Evolutionary conservation across 2,888 invertebrate genomes (phyloP), one percentile per base, ranked within the genome.

Genomic region (Hirudinaria manillensis): DNA sequence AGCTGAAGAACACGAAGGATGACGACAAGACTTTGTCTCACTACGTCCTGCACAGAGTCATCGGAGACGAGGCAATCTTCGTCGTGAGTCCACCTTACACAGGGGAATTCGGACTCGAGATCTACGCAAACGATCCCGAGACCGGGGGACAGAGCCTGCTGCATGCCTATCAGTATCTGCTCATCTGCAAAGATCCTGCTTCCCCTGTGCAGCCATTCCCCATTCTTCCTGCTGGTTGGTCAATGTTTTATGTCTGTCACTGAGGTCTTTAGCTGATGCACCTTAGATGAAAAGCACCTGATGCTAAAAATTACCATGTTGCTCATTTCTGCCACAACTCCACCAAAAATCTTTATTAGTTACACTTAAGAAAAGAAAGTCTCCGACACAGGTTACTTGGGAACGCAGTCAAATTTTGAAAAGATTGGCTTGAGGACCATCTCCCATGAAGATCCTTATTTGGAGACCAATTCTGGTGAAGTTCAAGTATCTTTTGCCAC

Each of bases 31-130:
- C 82, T 51, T 80, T 85, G 6, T 82, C 82, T 72, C 82, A 83
- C 53, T 84, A 82, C 79, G 81, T 83, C 51, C 81, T 84, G 79
- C 81, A 84, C 78, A 80, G 85, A 66, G 81, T 81, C 51, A 84
- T 85, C 21, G 82, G 82, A 34, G 83, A 84, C 75, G 82, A 83
- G 16, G 84, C 83, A 19, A 82, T 84, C 76, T 84, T 85, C 80
- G 83, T 82, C 68, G 80, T 84, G 72, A 82, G 82, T 3, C 82
- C 83, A 13, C 85, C 85, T 6, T 78, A 79, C 7, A 78, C 81
- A 3, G 85, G 85, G 13, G 85, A 85, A 76, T 85, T 81, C 76
- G 84, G 84, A 16, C 80, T 85, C 13, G 85, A 85, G 79, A 82
- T 85, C 72, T 85, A 84, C 76, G 83, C 83, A 76, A 85, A 85